Evolutionary conservation across 2,888 invertebrate genomes (phyloP), one percentile per base, ranked within the genome.

Genomic region (Allophyes oxyacanthae): DNA sequence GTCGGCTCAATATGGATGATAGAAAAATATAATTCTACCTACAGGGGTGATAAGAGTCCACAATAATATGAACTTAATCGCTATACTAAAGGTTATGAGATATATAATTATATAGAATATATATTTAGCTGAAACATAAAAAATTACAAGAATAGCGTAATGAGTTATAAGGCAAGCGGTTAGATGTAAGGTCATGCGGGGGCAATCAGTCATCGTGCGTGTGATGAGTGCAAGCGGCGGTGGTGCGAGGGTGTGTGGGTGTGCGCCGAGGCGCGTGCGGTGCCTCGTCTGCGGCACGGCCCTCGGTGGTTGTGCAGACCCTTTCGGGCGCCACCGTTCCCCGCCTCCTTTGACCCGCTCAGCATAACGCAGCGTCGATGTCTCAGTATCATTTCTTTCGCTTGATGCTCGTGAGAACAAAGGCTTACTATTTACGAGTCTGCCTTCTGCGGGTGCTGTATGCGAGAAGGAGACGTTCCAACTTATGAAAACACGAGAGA

Each of bases 401-500:
- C 93, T 87, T 93, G 87, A 94, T 93, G 94, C 94, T 92, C 91
- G 94, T 94, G 94, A 94, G 89, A 92, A 92, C 89, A 91, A 91
- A 94, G 94, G 94, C 92, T 92, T 95, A 94, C 92, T 88, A 90
- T 90, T 64, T 85, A 90, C 82, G 85, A 79, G 87, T 95, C 95
- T 95, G 95, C 96, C 96, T 96, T 96, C 96, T 95, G 96, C 96
- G 95, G 96, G 95, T 96, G 96, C 96, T 96, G 96, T 96, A 96
- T 95, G 94, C 95, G 96, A 96, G 96, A 96, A 96, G 96, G 96
- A 96, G 96, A 96, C 96, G 94, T 95, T 94, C 94, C 94, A 87
- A 90, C 81, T 82, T 86, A 91, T 90, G 87, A 89, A 82, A 89
- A 91, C 91, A 89, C 92, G 89, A 87, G 87, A 84, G 78, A 81